Base-by-base conservation (phyloP, 2,797 vertebrate species). In the Oreochromis grahami region DNA sequence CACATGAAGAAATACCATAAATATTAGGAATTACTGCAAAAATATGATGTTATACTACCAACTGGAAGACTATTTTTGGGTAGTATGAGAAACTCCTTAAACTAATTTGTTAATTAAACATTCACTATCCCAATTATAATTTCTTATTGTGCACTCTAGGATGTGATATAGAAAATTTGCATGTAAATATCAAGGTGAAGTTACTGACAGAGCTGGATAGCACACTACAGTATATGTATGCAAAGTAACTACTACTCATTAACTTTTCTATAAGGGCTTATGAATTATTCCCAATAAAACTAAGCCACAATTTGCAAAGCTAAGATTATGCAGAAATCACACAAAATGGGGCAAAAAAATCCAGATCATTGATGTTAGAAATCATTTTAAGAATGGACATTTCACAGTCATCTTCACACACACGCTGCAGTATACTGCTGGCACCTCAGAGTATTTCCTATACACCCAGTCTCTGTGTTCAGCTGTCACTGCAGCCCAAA, bases 401-500 rank as follows among this genome's bases (percentile, higher is more conserved):
- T 65, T 78, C 32, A 45, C 12, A 36, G 15, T 48, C 68, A 32
- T 74, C 14, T 63, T 76, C 15, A 34, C 65, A 86, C 63, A 80
- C 21, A 34, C 74, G 51, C 53, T 81, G 77, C 76, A 84, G 29
- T 58, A 55, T 24, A 19, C 65, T 60, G 32, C 7, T 82, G 55
- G 74, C 34, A 52, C 80, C 84, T 29, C 13, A 14, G 38, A 41
- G 70, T 60, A 84, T n/a, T 74, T 60, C 53, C 84, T 56, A 38
- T 76, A 77, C 58, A 45, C 26, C 24, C 7, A 21, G 74, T 60
- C 48, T 53, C 70, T 80, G 55, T 63, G 80, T 48, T 78, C 41
- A 56, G 53, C 82, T 88, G 78, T 63, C 83, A 74, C 87, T 87
- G 88, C 77, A 84, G 83, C 79, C 36, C 53, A n/a, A 3, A n/a